Evolutionary conservation across 1,140 invertebrate species (phyloP).

Genomic region (Pogonomyrmex californicus): DNA sequence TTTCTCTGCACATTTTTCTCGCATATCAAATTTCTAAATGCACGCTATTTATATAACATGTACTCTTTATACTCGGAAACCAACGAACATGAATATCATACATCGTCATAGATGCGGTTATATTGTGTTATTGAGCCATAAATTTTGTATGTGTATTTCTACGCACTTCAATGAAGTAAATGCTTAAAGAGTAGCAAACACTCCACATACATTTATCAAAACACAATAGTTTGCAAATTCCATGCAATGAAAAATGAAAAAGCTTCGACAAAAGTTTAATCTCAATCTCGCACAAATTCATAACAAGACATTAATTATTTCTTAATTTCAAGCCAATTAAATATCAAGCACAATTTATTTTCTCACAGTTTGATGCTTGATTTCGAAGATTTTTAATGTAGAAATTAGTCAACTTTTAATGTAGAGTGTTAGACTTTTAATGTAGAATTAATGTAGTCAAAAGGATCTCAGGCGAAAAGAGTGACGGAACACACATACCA

Average conservation of each 20-base stretch:
- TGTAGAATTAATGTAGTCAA: too few species aligned
- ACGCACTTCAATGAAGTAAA: not conserved
- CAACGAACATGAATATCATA: constrained; percentile 3
- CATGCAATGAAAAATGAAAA: not conserved
- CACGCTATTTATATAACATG: not conserved
- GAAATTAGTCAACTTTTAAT: not conserved
- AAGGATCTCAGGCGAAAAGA: too few species aligned
- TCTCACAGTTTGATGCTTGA: not conserved
- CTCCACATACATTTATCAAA: not conserved
- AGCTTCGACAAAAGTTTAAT: not conserved
- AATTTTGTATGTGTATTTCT: not conserved
- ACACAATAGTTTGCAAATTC: not conserved
- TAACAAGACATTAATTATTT: not conserved
- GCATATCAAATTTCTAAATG: constrained; percentile 14
- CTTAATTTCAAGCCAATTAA: constrained; percentile 5
- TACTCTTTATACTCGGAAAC: not conserved
- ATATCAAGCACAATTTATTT: not conserved
- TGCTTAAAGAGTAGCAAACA: not conserved
- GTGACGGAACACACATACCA: too few species aligned
- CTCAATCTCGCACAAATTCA: not conserved
- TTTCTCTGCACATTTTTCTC: not conserved
- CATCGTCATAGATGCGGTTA: not conserved
- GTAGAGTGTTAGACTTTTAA: too few species aligned
- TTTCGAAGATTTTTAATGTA: not conserved
- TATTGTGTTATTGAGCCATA: not conserved